Base-by-base conservation (phyloP, 2,888 invertebrate genomes). In the Dichetophora obliterata region DNA sequence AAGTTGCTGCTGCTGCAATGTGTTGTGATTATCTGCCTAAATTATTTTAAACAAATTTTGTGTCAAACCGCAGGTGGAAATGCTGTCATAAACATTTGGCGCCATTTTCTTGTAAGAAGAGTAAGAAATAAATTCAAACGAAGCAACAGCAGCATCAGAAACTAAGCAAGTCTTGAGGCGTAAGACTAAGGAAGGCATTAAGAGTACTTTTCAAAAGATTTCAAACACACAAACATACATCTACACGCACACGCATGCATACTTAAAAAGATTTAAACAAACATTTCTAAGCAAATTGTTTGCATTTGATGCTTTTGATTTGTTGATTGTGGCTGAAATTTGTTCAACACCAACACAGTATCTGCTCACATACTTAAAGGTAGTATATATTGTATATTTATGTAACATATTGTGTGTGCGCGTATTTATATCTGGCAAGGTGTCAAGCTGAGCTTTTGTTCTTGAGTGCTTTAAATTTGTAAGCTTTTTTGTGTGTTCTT, bases 51-150 rank as follows among this genome's bases (percentile, higher is more conserved):
- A 63, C 43, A 73, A 77, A 78, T 77, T 76, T 77, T 54, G 65
- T 34, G 68, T 75, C 65, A 75, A 82, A 83, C 83, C 83, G 79
- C 83, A 85, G 83, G 81, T 83, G 83, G 80, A 80, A 83, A 83
- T 83, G 82, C 78, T 84, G 84, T 82, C 84, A 84, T 77, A 83
- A 83, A 77, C 84, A 85, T 78, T 82, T 82, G 82, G 78, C 80
- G 65, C 52, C 43, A 59, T 50, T 68, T 72, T 19, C 16, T 61
- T 54, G 27, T 22, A 5, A 3, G n/a, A 8, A 31, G 65, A 54
- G 34, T 22, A 24, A n/a, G 37, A 66, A 34, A 43, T 24, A 52
- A 54, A 74, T 43, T 14, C 16, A 5, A 8, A 37, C 22, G 37
- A 52, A 1, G 16, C 16, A 27, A 61, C 22, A 19, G 50, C 16